Evolutionary conservation across 2,113 vertebrate genomes (phyloP), one percentile per base, ranked within the genome.

Genomic region (Lampris incognitus): DNA sequence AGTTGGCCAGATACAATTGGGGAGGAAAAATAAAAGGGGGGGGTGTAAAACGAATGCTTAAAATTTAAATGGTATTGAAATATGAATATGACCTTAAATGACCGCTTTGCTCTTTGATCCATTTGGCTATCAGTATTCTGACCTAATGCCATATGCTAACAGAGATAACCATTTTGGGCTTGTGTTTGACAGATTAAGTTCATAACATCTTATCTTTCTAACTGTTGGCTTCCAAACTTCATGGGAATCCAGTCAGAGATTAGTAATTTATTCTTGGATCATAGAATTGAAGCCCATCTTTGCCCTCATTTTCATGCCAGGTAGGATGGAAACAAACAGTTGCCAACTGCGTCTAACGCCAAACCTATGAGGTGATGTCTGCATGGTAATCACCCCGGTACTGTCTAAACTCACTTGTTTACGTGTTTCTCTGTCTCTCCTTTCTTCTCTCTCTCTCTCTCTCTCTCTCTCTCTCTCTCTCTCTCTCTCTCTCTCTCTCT

Each of bases 291-390:
- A 37, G 59, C 52, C 68, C n/a, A 36, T 71, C 42, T n/a, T 65
- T 41, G 44, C 49, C n/a, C 37, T 54, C 68, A 10, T 68, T 69
- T 67, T 65, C 11, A 74, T 37, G 44, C n/a, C 9, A 6, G 13
- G 54, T 44, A 9, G 58, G 59, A 36, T n/a, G 48, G 37, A 67
- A 72, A 44, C 42, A 48, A 71, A 39, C 56, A 60, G 40, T 24
- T 69, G 44, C n/a, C 66, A 46, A 52, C 46, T 66, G 66, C 11
- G 24, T 36, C 44, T 63, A 59, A 78, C 61, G 58, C 67, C 65
- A 48, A 72, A 54, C 38, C 38, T 38, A 24, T 75, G 81, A 88
- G 66, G 54, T 41, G 48, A 86, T 72, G 82, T 83, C 83, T 85
- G 49, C 11, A 1, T 38, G 66, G 41, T 69, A 24, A 76, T 76